Evolutionary conservation across 1,140 invertebrate genomes (phyloP).

Genomic region (Ganaspis sp.): DNA sequence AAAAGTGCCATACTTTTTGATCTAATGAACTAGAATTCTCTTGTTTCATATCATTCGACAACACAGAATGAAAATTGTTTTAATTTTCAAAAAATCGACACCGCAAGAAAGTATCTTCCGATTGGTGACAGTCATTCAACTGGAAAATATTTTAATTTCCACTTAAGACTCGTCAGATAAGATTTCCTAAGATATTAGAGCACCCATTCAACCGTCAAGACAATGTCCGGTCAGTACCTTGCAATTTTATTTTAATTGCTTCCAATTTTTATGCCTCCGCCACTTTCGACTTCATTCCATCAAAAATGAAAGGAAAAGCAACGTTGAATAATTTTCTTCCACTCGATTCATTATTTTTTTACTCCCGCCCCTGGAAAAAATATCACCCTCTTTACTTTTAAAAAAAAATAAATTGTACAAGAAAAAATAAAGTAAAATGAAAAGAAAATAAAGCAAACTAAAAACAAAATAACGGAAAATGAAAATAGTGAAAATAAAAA

Average conservation of each 20-base stretch:
- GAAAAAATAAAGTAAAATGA: too few relatives aligned
- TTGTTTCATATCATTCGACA: too few relatives aligned
- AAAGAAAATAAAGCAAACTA: too few relatives aligned
- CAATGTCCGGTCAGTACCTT: constrained; percentile 4
- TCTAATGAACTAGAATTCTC: too few relatives aligned
- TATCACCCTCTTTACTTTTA: too few relatives aligned
- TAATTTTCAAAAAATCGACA: neutral
- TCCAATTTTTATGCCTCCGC: neutral
- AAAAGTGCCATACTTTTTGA: too few relatives aligned
- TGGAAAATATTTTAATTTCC: constrained; percentile 27
- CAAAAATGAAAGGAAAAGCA: neutral
- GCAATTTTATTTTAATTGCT: neutral
- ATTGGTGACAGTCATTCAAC: neutral
- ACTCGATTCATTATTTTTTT: too few relatives aligned
- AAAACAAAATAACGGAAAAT: too few relatives aligned
- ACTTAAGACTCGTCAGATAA: neutral
- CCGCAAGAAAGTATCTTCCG: neutral
- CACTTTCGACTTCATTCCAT: neutral
- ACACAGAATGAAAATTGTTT: neutral
- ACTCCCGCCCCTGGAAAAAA: too few relatives aligned
- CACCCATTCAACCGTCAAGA: neutral
- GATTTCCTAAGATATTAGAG: neutral
- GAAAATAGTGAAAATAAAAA: too few relatives aligned
- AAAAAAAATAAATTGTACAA: too few relatives aligned
- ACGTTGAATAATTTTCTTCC: neutral